Conservation (phyloP, 2,888 invertebrate species). For the Pyrgus malvae region DNA sequence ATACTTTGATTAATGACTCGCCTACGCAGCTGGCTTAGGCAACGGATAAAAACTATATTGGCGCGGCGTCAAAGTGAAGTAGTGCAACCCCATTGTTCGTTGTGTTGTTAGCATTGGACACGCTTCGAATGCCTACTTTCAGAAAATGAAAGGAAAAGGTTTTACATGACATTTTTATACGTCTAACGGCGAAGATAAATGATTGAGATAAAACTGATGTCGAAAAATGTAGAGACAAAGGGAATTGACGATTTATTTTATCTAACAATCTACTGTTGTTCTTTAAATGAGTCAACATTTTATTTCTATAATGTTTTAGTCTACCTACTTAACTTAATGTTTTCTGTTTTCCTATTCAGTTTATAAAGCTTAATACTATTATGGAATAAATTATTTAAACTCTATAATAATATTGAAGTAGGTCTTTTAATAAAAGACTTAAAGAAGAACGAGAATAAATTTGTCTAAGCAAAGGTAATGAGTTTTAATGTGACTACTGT, state of each 20-base stretch:
- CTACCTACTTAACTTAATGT: no score
- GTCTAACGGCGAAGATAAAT: conserved; percentile 6
- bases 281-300: no score
- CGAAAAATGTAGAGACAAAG: not conserved
- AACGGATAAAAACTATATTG: conserved; percentile 61
- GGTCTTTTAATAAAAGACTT: no score
- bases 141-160: conserved; percentile 15
- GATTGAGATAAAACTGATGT: not conserved
- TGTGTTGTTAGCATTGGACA: conserved; percentile 39
- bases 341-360: no score
- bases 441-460: no score
- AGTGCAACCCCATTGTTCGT: conserved; percentile 57
- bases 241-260: not conserved
- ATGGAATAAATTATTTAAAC: no score
- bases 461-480: no score
- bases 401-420: no score
- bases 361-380: no score
- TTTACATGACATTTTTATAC: conserved; percentile 8
- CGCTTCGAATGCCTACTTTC: conserved; percentile 30
- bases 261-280: no score
- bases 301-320: no score
- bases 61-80: conserved; percentile 55
- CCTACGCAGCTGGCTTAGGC: conserved; percentile 51
- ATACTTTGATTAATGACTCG: conserved; percentile 75
- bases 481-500: no score